Percentiles rank a stretch among this genome's conserved stretches.
These are phyloP conservation scores for Stercorarius parasiticus DNA, from an alignment of 2,113 vertebrate genomes.

Conservation along the genomic window DNA sequence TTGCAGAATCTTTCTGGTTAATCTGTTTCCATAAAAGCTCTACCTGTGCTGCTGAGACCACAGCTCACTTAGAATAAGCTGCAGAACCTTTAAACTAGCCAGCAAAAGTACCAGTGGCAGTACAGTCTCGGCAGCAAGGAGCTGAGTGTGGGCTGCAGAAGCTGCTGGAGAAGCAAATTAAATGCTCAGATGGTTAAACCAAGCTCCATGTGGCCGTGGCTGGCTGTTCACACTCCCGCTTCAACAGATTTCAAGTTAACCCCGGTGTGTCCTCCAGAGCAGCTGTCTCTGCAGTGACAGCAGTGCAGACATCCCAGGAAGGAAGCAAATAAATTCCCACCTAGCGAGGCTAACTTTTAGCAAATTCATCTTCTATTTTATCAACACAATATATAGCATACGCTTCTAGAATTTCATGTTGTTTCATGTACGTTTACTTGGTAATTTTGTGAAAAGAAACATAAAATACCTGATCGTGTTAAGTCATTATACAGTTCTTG, in stretches of 20 bases:
- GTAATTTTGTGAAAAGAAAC: constrained; percentile 58
- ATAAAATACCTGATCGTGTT: constrained; percentile 37
- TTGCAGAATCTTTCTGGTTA: not conserved
- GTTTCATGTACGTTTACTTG: constrained; percentile 37
- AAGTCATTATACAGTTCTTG: constrained; percentile 54
- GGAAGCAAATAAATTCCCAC: constrained; percentile 35
- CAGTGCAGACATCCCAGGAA: not conserved
- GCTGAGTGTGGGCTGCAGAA: not conserved
- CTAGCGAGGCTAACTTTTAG: constrained; percentile 47
- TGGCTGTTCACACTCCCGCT: not conserved
- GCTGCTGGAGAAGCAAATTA: not conserved
- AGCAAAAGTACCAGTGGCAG: not conserved
- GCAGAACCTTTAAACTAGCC: not conserved
- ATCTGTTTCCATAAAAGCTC: not conserved
- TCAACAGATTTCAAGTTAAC: not conserved
- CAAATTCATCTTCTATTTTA: constrained; percentile 48
- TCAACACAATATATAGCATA: not conserved
- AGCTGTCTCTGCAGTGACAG: not conserved
- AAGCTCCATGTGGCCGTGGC: not conserved
- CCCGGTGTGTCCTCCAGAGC: not conserved
- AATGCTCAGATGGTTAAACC: not conserved
- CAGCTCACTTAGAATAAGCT: not conserved
- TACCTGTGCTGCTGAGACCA: not conserved
- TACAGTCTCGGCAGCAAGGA: not conserved
- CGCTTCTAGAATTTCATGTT: constrained; percentile 44